Percentiles rank a stretch among this genome's conserved stretches.
These are phyloP conservation scores for Lottia scabra DNA, from an alignment of 2,888 invertebrate genomes.

Conservation along the genomic window DNA sequence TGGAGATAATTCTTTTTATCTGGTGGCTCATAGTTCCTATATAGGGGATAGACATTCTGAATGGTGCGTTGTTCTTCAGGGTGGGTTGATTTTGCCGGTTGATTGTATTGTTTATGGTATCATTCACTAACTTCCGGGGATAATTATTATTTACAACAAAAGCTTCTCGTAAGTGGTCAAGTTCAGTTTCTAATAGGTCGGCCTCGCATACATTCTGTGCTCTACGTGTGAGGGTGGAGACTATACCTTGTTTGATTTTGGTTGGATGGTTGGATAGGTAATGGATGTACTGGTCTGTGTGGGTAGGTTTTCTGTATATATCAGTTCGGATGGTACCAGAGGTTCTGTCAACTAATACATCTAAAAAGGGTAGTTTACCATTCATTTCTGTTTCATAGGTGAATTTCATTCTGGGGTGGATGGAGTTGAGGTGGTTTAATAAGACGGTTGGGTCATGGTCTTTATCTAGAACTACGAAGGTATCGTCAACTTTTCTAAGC, in stretches of 20 bases:
- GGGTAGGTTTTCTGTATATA: neutral
- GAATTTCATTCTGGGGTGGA: neutral
- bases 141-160: neutral
- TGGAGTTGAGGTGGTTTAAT: neutral
- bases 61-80: too few relatives aligned
- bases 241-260: neutral
- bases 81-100: too few relatives aligned
- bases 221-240: neutral
- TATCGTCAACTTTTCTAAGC: neutral
- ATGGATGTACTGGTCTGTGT: neutral
- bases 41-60: too few relatives aligned
- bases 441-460: neutral
- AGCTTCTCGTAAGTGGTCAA: too few relatives aligned
- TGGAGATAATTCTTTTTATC: too few relatives aligned
- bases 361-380: neutral
- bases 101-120: too few relatives aligned
- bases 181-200: neutral
- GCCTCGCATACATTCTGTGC: neutral
- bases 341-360: neutral
- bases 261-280: neutral
- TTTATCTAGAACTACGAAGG: neutral
- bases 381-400: too few relatives aligned
- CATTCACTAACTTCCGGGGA: too few relatives aligned
- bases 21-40: too few relatives aligned
- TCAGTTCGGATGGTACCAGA: neutral